Percentiles rank a stretch among this genome's conserved stretches.
Conservation (phyloP, 2,888 invertebrate species). For the Cheilosia pagana region DNA sequence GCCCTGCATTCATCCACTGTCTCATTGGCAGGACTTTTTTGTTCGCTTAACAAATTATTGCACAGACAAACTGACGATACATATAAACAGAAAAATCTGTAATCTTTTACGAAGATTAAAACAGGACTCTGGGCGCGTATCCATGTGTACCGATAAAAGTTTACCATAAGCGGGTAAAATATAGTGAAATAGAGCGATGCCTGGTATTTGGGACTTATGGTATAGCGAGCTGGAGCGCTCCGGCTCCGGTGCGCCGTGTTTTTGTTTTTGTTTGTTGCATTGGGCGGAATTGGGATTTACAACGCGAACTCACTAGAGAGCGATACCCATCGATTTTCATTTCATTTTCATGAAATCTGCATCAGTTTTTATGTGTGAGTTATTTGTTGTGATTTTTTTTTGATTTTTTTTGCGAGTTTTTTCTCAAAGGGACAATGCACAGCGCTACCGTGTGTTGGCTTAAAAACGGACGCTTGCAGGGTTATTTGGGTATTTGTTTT, state of each 20-base stretch:
- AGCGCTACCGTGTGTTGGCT: background rate
- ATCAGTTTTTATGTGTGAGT: conserved; percentile 33
- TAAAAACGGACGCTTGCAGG: conserved; percentile 45
- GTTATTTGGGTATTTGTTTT: conserved; percentile 56
- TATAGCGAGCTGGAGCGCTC: conserved; percentile 1
- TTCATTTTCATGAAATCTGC: conserved; percentile 54
- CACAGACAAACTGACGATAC: conserved; percentile 47
- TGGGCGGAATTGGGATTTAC: conserved; percentile 25
- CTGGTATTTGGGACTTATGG: conserved; percentile 9
- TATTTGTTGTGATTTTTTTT: background rate
- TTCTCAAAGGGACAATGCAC: conserved; percentile 2
- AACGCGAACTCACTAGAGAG: conserved; percentile 35
- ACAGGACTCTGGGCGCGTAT: conserved; percentile 20
- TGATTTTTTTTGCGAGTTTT: background rate
- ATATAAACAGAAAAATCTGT: conserved; percentile 22
- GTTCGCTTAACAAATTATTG: conserved; percentile 43
- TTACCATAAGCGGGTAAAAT: conserved; percentile 20
- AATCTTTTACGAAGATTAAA: conserved; percentile 64
- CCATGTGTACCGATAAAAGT: conserved; percentile 15
- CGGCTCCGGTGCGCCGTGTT: background rate
- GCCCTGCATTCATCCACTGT: background rate
- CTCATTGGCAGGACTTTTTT: background rate
- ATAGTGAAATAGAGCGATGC: background rate
- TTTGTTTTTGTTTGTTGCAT: background rate
- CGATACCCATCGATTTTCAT: conserved; percentile 66